Evolutionary conservation across 35 echinoderm and acorn worm genomes (phyloP), one percentile per base, ranked within the genome.

Genomic region (Strongylocentrotus purpuratus): DNA sequence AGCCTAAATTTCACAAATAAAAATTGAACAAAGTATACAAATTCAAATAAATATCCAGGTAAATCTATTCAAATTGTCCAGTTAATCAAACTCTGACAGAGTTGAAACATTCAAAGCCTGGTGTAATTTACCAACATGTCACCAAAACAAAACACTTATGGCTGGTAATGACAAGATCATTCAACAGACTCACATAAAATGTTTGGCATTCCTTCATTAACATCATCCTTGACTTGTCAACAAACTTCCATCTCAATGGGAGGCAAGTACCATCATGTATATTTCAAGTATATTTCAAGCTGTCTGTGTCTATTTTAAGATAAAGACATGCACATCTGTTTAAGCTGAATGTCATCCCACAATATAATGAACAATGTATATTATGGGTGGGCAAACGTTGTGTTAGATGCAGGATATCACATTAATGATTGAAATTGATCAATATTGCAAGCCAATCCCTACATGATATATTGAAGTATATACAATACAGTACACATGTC

Each of bases 211-310:
- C 65, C 65, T n/a, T 78, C 65, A 78, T 28, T 78, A 78, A n/a
- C n/a, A 78, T 22, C 65, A 78, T 78, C 65, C 65, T 78, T 78
- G 65, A 78, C 65, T 78, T 78, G 65, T 78, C 65, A 78, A 78
- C 65, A 78, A 78, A 78, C 65, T n/a, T 78, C 65, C 18, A 78
- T 28, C 20, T 78, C 65, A 78, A 78, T 78, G 65, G 22, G 65
- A 28, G 65, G 65, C 8, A 78, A 78, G 22, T 78, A 78, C 65
- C 22, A 78, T 78, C 22, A 78, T 78, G 65, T 28, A n/a, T 22
- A 78, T 78, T n/a, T 28, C 65, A 2, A 78, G 65, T n/a, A n/a
- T 22, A 78, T 28, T 28, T 28, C 65, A 78, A 78, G 65, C 20
- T 71, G 61, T 2, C 61, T 25, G 5, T 71, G 61, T 78, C 65